Base-by-base conservation (phyloP, 2,888 invertebrate species). In the Xestia rhomboidea region DNA sequence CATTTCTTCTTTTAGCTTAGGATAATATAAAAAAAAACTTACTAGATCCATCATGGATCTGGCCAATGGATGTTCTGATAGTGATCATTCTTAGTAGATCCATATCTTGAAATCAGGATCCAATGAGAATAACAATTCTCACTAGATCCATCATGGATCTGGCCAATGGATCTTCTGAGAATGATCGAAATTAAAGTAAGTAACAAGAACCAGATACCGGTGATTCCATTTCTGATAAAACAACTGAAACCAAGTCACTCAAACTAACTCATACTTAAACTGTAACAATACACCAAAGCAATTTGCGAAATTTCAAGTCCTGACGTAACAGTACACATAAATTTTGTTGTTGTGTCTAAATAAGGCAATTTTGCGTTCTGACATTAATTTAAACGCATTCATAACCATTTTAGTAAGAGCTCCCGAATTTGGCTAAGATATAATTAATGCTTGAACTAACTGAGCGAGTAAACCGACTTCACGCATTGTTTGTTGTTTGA, bases 301-400 rank as follows among this genome's bases (percentile, higher is more conserved):
- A 86, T 87, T 79, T 84, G 54, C 46, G 11, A 78, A 77, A 77
- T 83, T 87, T 81, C 74, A 73, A 85, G 63, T 74, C 51, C 18
- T 88, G 86, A 82, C 77, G 75, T 78, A 74, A 77, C 86, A 68
- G 73, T 71, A 30, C 30, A 79, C 88, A 88, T 89, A 92, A 93
- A 93, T 93, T 87, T 74, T 76, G 85, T 80, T 74, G 80, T 76
- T 84, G 74, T 70, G 88, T 85, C 86, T 87, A 87, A 93, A 92
- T 91, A 91, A 91, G 91, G 92, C 92, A 92, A 94, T 93, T 93
- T 91, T 88, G 91, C 89, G 89, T 91, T 89, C 91, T 89, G 88
- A 91, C 91, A 91, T 92, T 90, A 92, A 93, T 93, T 92, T 92
- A 92, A 93, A 91, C 88, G 89, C 90, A 91, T 88, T 89, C 90